Base-by-base conservation (phyloP, 2,797 vertebrate species). In the Phalloptychus januarius region DNA sequence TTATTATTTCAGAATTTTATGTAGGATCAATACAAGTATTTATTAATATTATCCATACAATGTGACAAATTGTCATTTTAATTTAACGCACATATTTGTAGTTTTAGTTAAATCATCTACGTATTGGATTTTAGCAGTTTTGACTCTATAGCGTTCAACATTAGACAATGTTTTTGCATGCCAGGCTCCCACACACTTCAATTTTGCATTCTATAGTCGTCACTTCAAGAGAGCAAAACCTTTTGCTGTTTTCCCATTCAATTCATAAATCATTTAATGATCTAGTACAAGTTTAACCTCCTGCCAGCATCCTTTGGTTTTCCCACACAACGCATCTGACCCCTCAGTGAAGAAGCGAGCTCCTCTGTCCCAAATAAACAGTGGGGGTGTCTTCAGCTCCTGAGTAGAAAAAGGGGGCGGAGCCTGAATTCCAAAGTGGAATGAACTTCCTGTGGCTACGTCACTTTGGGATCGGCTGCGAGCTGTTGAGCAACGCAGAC, bases 401-500 rank as follows among this genome's bases (percentile, higher is more conserved):
- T 2, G 23, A 15, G 23, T 16, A 7, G 23, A 36, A 1, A 33
- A n/a, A 42, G 4, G 80, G 33, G 94, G 95, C 91, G 94, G 93
- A 73, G 92, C 90, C 78, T 78, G 77, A 88, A 94, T 95, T 94
- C 94, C 94, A 86, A 80, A 81, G 79, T 72, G 91, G 93, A 93
- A 76, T 61, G 89, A 92, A 87, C 88, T 89, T 93, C 88, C 90
- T 91, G 85, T 45, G 63, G 11, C 58, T 83, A 91, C 94, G 95
- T 95, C 94, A 95, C 86, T 92, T 83, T 76, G 93, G 94, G 93
- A 93, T 90, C 79, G 93, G 93, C 91, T 85, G 87, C 38, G 72
- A 81, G 79, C 81, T 42, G 4, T 3, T 0, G 81, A 92, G 77
- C 86, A 85, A 77, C 86, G 10, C 84, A 79, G 89, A 88, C 88